Evolutionary conservation across 2,113 vertebrate species (phyloP), one percentile per base, ranked within the genome.

Genomic region (Nerophis lumbriciformis): DNA sequence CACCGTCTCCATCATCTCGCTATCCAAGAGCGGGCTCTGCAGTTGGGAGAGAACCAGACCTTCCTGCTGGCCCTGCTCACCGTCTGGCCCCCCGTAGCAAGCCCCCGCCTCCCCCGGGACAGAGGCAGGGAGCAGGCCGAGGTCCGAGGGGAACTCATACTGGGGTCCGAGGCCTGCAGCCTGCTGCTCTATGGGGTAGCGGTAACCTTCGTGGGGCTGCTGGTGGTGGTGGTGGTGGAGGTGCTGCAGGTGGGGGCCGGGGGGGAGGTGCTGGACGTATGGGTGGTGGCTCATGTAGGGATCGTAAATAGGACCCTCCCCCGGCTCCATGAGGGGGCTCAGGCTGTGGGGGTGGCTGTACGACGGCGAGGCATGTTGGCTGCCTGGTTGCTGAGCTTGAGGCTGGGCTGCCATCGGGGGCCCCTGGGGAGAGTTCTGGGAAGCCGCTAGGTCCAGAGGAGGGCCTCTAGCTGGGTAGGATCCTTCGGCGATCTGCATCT

Each of bases 1-100:
- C 71, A 98, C 95, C 0, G 95, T 94, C 82, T 99, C 97, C 93
- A 98, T 95, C 96, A 99, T 98, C 82, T 99, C 97, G 45, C 93
- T 93, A 60, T 98, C 97, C 53, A 94, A 91, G 66, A 96, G 93
- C 55, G 88, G 73, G 61, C 83, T 86, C 4, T 93, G 92, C 73
- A 94, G 66, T n/a, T 96, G 92, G 0, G 89, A 63, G 28, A 94
- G 90, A 13, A 86, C 59, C 37, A 94, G 80, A 0, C 90, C 14
- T 15, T 92, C 90, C 0, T 93, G 93, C 75, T 66, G 80, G 76
- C 12, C 48, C 71, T 0, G 58, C 21, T 45, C 60, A 42, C 16
- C 35, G 45, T 48, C 38, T 35, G 71, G 55, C 2, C 89, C 64
- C 51, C 80, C 63, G 7, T 39, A 53, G 38, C 53, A n/a, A 0